phyloP scores from a whole-genome alignment of 1,140 invertebrate species.

The Dinothrombium tinctorium region DNA sequence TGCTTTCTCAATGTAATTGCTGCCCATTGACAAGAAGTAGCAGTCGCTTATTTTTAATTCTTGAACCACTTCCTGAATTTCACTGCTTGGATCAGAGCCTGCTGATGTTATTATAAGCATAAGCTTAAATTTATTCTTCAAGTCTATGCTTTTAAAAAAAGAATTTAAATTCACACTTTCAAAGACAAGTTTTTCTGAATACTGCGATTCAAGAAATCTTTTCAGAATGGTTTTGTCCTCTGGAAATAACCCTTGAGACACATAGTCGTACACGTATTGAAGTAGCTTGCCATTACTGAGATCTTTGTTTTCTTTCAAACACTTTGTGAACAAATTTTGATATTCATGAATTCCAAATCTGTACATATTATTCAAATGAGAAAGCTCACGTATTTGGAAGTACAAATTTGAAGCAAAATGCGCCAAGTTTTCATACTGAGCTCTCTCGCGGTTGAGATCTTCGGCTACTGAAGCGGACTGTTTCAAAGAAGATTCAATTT shows the following conservation, averaged over 20 bases:
- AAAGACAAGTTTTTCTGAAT: background rate
- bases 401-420: constrained; percentile 47
- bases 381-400: constrained; percentile 43
- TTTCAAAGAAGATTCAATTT: constrained; percentile 48
- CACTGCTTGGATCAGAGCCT: constrained; percentile 57
- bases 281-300: background rate
- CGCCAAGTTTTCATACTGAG: constrained; percentile 46
- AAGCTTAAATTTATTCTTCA: background rate
- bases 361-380: constrained; percentile 46
- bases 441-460: constrained; percentile 29
- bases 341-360: constrained; percentile 47
- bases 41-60: constrained; percentile 16
- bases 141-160: background rate
- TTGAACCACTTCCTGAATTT: constrained; percentile 37
- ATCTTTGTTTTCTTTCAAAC: constrained; percentile 21
- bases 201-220: background rate
- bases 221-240: constrained; percentile 3
- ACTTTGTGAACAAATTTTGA: constrained; percentile 42
- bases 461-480: constrained; percentile 24
- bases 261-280: background rate
- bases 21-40: constrained; percentile 8
- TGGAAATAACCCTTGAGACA: constrained; percentile 1
- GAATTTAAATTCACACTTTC: background rate
- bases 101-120: constrained; percentile 45
- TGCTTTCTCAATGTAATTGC: constrained; percentile 1